phyloP scores from a whole-genome alignment of 2,113 vertebrate genomes.

The Dicentrarchus labrax region DNA sequence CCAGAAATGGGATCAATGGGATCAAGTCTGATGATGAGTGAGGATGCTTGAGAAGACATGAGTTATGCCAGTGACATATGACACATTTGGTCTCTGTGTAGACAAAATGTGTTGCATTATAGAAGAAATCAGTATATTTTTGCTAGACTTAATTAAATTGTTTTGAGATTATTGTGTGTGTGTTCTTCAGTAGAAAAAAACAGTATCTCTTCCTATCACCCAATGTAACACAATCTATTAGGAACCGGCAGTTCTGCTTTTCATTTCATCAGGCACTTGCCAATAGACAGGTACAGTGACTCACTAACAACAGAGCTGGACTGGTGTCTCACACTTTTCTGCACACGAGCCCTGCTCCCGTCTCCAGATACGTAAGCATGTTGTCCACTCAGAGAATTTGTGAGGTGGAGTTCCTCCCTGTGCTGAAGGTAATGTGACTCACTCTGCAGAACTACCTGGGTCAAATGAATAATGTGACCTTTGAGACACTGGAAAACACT shows the following conservation, averaged over 20 bases:
- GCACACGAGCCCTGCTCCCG: neutral
- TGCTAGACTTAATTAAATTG: neutral
- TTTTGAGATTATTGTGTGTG: neutral
- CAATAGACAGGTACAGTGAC: constrained; percentile 60
- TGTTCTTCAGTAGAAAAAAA: constrained; percentile 33
- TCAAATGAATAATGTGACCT: constrained; percentile 70
- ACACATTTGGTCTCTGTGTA: neutral
- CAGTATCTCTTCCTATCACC: constrained; percentile 31
- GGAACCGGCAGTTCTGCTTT: constrained; percentile 67
- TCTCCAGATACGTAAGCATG: constrained; percentile 33
- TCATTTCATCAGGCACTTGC: constrained; percentile 35
- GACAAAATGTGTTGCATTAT: too few species aligned
- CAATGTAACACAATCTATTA: constrained; percentile 32
- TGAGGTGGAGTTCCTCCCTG: constrained; percentile 48
- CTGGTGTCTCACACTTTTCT: constrained; percentile 42
- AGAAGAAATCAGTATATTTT: neutral
- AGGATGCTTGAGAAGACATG: constrained; percentile 17
- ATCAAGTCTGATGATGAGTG: constrained; percentile 30
- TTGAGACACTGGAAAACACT: constrained; percentile 53
- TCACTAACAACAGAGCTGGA: constrained; percentile 36
- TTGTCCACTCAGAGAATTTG: constrained; percentile 42
- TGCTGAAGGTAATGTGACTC: constrained; percentile 59
- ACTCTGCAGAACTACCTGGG: constrained; percentile 50
- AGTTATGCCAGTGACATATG: constrained; percentile 25
- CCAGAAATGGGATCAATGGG: constrained; percentile 13